Evolutionary conservation across 2,888 invertebrate genomes (phyloP), one percentile per base, ranked within the genome.

Genomic region (Perdita meconis): DNA sequence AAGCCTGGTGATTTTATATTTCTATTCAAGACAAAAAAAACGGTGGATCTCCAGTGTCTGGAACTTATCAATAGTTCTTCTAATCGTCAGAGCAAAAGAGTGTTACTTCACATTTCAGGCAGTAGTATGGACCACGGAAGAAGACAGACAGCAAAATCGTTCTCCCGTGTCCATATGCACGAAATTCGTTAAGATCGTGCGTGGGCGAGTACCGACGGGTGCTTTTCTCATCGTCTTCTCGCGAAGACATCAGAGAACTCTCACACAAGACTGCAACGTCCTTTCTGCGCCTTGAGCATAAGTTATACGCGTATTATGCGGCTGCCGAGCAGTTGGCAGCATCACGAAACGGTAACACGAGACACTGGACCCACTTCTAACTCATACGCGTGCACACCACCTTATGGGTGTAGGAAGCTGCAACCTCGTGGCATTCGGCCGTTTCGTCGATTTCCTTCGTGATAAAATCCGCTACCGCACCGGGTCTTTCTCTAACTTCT

Each of bases 311-410:
- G 84, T 86, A 87, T 86, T 87, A 85, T 83, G 82, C 83, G 77
- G 69, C 85, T 74, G 80, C 66, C 65, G 82, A 71, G 74, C 82
- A 82, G 84, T 78, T 82, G 70, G 79, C 80, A 81, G 82, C 84
- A 80, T 80, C 80, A 78, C 80, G 84, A 85, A 87, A 88, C 82
- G 87, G 87, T 87, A 88, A 88, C 87, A 87, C 83, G 87, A 88
- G 87, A 87, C 79, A 86, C 86, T 85, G 81, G 85, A 84, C 82
- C 64, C 68, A n/a, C 78, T 71, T 68, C 57, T 69, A 63, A 67
- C 61, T 66, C 67, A 64, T 47, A 51, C 60, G 13, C 34, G 55
- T 30, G 42, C 19, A 19, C 26, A 44, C 34, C 53, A 34, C 16
- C 36, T 61, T 50, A 69, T 70, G 68, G 63, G 73, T 81, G 71